Evolutionary conservation across 2,888 invertebrate species (phyloP), one percentile per base, ranked within the genome.

Genomic region (Plebejus anna): DNA sequence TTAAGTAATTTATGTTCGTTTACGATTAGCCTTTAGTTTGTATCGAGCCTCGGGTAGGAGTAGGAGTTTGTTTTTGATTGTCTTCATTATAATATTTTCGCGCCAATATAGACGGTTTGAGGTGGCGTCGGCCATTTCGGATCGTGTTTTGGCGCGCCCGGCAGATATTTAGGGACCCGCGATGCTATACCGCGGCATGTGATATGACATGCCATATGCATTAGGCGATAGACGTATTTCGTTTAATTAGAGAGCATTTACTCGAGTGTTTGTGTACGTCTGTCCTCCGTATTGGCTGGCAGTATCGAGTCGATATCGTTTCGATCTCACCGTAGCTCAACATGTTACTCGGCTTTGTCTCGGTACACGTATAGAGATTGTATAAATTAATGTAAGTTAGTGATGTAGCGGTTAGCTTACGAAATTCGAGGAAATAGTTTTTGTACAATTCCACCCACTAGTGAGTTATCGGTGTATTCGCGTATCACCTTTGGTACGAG

Each of bases 381-480:
- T 91, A 90, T 85, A 91, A 90, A 88, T 61, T 89, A 86, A 84
- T 82, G 83, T 92, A 91, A 90, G 90, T 86, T 85, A 85, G 89
- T 88, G 86, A 79, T 71, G 85, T 89, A 91, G 89, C 83, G 81
- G 80, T 85, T 89, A 90, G 89, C 88, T 88, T 89, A 90, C 81
- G 85, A 84, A 83, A 85, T 88, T 87, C 85, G 84, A 86, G 78
- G 86, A 86, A 88, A 87, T 92, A 91, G 91, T 90, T 92, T 92
- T 93, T 93, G 89, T 93, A 93, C 91, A 88, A 91, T 87, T 86
- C 83, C 82, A 86, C 85, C 87, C 89, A 90, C 88, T 90, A 90
- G 88, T 87, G 89, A 88, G 87, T 84, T 85, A 79, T 78, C 47
- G 51, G n/a, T 70, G 28, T 61, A 61, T 77, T 87, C 88, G 88